Base-by-base conservation (phyloP, 2,797 vertebrate species). In the Gymnothorax reevesii region DNA sequence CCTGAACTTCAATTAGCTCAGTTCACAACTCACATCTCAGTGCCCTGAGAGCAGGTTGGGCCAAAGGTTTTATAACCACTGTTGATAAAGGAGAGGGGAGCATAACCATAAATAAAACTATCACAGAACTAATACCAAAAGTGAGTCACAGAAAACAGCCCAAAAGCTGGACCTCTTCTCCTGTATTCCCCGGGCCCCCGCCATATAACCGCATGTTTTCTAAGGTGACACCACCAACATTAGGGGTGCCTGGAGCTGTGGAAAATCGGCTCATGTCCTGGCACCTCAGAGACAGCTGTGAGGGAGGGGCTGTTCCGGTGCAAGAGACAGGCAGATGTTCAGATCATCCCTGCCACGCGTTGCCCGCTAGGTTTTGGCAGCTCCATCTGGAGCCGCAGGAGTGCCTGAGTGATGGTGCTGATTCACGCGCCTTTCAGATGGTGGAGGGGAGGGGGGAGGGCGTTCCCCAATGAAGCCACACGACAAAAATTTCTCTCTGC, bases 341-440 rank as follows among this genome's bases (percentile, higher is more conserved):
- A 84, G 85, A 90, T 86, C 9, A 87, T 20, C 84, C 83, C 87
- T 64, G 62, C 87, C 84, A 88, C 89, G 88, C 89, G 83, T 88
- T 86, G 82, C 88, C 66, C 86, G 85, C 89, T 91, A 91, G 89
- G 88, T 42, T 90, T 88, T 15, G 77, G 86, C 82, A 85, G 33
- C 9, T 20, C 73, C 85, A 85, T 89, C 79, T 82, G 92, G 80
- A 83, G 66, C 80, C 71, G 92, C 64, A 83, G 66, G 12, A 15
- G 64, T 66, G 54, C 5, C 42, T 12, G 69, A 69, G 27, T 49
- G 66, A 49, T n/a, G 71, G 20, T 89, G 90, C 88, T 89, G 93
- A 92, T 92, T 92, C 91, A 89, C 90, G 90, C 87, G 88, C 88
- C 42, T 89, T 83, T 62, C 87, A 89, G 88, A 90, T 90, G 91